phyloP scores from a whole-genome alignment of 2,113 vertebrate species.

The Corvus cornix region DNA sequence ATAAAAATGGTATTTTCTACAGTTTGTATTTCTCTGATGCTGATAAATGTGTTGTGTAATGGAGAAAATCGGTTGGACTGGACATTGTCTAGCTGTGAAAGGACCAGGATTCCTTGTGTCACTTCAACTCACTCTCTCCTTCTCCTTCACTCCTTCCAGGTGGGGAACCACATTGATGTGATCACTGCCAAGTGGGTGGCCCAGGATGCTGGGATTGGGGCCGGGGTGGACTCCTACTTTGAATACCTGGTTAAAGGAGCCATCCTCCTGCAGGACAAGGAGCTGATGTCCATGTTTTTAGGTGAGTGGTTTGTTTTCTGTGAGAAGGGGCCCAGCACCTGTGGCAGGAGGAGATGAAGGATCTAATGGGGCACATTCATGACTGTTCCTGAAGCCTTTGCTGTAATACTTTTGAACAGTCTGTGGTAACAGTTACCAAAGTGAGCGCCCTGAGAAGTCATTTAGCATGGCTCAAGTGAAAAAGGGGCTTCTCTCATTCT shows the following conservation, averaged over 20 bases:
- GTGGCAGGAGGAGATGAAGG: not conserved
- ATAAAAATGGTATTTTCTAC: not conserved
- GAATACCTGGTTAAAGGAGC: constrained; percentile 98
- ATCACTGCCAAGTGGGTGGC: constrained; percentile 95
- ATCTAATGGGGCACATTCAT: not conserved
- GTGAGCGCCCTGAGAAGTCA: not conserved
- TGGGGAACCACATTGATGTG: constrained; percentile 97
- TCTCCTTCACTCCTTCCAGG: constrained; percentile 66
- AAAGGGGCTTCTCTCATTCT: not conserved
- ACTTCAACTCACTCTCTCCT: not conserved
- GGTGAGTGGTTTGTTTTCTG: constrained; percentile 72
- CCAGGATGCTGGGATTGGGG: constrained; percentile 95
- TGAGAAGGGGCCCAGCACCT: not conserved
- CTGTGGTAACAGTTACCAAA: not conserved
- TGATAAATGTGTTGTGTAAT: not conserved
- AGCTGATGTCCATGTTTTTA: constrained; percentile 91
- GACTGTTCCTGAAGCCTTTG: not conserved
- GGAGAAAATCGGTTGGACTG: not conserved
- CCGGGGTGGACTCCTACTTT: constrained; percentile 96
- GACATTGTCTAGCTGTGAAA: not conserved
- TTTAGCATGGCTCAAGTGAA: not conserved
- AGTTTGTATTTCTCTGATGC: not conserved
- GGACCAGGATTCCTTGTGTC: not conserved
- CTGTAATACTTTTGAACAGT: not conserved
- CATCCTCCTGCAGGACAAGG: constrained; percentile 91